phyloP scores from a whole-genome alignment of 2,888 invertebrate species.

The Agonopterix subpropinquella region DNA sequence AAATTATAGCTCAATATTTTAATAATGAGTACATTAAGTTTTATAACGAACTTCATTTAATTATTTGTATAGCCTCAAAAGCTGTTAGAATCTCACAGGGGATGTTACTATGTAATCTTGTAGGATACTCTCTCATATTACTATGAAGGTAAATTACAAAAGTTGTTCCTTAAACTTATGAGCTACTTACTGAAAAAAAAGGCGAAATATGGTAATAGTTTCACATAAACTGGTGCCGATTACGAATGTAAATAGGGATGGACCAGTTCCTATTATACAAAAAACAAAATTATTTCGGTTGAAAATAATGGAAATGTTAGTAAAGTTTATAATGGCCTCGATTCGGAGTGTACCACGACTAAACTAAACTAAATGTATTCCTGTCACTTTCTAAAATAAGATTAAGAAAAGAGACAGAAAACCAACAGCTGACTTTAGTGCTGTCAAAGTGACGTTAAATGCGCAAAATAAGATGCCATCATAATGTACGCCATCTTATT shows the following conservation, averaged over 20 bases:
- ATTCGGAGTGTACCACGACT: no score
- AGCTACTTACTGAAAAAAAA: constrained; percentile 1
- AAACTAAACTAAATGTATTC: no score
- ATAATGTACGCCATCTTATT: no score
- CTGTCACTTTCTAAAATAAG: no score
- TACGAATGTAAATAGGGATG: no score
- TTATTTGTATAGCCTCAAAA: constrained; percentile 3
- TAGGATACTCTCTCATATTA: background rate
- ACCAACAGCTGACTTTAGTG: no score
- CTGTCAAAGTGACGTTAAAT: no score
- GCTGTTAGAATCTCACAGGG: constrained; percentile 29
- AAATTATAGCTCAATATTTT: constrained; percentile 31
- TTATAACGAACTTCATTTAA: background rate
- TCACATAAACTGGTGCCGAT: no score
- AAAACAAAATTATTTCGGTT: background rate
- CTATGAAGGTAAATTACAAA: background rate
- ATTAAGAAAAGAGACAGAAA: no score
- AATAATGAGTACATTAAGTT: constrained; percentile 6
- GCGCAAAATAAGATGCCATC: no score
- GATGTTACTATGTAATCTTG: background rate
- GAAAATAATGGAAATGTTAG: no score
- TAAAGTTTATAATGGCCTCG: constrained; percentile 2
- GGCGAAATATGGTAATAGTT: constrained; percentile 1
- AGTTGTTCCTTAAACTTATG: constrained; percentile 3
- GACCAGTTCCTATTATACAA: no score